Base-by-base conservation (phyloP, 2,888 invertebrate genomes). In the Lasius platythorax region DNA sequence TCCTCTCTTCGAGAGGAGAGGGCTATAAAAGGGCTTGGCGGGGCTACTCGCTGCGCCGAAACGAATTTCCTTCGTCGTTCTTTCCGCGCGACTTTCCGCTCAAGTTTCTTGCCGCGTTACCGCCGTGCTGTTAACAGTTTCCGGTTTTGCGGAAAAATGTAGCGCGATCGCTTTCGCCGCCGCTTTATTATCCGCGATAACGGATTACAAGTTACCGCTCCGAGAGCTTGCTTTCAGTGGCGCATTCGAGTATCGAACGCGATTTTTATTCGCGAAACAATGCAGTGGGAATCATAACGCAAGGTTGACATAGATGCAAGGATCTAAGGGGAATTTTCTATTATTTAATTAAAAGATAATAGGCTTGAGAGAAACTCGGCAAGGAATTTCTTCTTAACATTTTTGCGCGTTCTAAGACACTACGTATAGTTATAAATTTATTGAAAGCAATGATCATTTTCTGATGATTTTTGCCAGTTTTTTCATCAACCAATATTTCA, bases 71-170 rank as follows among this genome's bases (percentile, higher is more conserved):
- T 72, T 61, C 23, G 50, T 70, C 73, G 58, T 46, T 1, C 58
- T 43, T 56, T 46, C 43, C 53, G 40, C 46, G 23, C 78, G 78
- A 56, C 56, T 70, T 78, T 78, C 43, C 79, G 58, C 18, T 79
- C 23, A 73, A 79, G 79, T 79, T 79, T 79, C 73, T 79, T 79
- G 46, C 40, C 74, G 18, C 70, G 33, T 53, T 70, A 70, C 58
- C 72, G 43, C 12, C 18, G 37, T 28, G 61, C 79, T 46, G 46
- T 73, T 67, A 79, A 58, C 58, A 0, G 58, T 61, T 73, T 72
- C 58, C 72, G 72, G 33, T 8, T 33, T 58, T 18, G 30, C 43
- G 28, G 43, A 12, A 61, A 72, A 61, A 58, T 46, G n/a, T 40
- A 11, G 30, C 43, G 43, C 58, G 30, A 70, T 33, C 23, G 33